phyloP scores from a whole-genome alignment of 2,888 invertebrate species.

The Hyppa rectilinea region DNA sequence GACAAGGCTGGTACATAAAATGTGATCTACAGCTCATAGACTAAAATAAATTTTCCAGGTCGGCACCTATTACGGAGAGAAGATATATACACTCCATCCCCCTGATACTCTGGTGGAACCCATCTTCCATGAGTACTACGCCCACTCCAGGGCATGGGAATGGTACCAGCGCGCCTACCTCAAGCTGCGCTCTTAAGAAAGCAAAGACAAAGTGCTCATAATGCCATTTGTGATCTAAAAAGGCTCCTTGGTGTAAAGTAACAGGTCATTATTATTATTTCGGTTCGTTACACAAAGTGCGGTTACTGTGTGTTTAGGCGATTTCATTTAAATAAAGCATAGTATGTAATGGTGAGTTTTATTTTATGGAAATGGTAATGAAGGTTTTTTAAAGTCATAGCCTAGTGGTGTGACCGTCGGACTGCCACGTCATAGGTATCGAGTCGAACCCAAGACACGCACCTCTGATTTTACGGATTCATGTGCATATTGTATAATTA shows the following conservation, averaged over 20 bases:
- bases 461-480: too few relatives aligned
- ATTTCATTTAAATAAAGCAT: conserved; percentile 61
- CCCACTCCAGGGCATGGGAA: conserved; percentile 90
- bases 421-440: too few relatives aligned
- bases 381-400: too few relatives aligned
- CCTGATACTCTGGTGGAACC: conserved; percentile 92
- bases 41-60: conserved; percentile 84
- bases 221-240: conserved; percentile 17
- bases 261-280: neutral
- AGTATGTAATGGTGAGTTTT: conserved; percentile 45
- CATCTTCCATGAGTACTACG: conserved; percentile 93
- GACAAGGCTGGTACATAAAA: neutral
- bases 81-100: conserved; percentile 93
- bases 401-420: too few relatives aligned
- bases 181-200: conserved; percentile 88
- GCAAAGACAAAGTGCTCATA: conserved; percentile 15
- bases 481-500: too few relatives aligned
- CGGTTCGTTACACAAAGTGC: conserved; percentile 36
- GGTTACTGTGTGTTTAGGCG: conserved; percentile 71
- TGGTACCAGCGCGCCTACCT: conserved; percentile 89
- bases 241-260: conserved; percentile 23
- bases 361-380: too few relatives aligned
- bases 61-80: conserved; percentile 97
- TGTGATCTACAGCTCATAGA: conserved; percentile 2
- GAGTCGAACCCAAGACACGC: too few relatives aligned